Conservation (phyloP, 2,113 vertebrate genomes). For the Hemiscyllium ocellatum region DNA sequence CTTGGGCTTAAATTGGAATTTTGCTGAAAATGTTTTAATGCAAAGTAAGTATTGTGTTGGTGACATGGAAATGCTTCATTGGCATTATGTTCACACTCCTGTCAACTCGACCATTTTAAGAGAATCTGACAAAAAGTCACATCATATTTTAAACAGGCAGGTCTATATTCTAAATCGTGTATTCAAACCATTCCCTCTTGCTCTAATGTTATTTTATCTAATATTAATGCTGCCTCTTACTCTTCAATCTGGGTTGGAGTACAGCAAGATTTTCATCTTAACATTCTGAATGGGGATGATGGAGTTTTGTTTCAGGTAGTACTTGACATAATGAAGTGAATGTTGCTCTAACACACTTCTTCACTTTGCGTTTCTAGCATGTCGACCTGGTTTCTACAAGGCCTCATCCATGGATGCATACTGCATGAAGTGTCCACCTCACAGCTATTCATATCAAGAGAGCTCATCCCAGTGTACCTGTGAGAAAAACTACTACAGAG, state of each 20-base stretch:
- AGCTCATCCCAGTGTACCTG: conserved; percentile 61
- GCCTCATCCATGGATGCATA: conserved; percentile 63
- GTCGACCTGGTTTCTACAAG: conserved; percentile 67
- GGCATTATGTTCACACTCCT: neutral
- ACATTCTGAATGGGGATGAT: neutral
- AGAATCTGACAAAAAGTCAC: neutral
- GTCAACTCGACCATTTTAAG: neutral
- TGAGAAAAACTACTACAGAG: conserved; percentile 63
- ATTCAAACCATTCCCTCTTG: neutral
- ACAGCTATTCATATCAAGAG: conserved; percentile 66
- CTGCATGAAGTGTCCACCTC: conserved; percentile 68
- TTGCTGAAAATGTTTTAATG: neutral
- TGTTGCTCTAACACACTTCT: conserved; percentile 5
- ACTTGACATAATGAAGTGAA: neutral
- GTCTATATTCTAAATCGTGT: neutral
- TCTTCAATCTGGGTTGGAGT: neutral
- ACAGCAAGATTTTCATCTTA: neutral
- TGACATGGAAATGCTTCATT: neutral
- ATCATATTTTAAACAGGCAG: neutral
- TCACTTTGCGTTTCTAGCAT: conserved; percentile 52
- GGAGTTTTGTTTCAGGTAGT: neutral
- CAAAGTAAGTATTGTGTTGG: neutral
- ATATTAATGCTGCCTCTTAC: neutral
- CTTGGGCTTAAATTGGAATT: neutral
- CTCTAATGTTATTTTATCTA: neutral